Conservation (phyloP, 2,113 vertebrate genomes). For the Peromyscus californicus region DNA sequence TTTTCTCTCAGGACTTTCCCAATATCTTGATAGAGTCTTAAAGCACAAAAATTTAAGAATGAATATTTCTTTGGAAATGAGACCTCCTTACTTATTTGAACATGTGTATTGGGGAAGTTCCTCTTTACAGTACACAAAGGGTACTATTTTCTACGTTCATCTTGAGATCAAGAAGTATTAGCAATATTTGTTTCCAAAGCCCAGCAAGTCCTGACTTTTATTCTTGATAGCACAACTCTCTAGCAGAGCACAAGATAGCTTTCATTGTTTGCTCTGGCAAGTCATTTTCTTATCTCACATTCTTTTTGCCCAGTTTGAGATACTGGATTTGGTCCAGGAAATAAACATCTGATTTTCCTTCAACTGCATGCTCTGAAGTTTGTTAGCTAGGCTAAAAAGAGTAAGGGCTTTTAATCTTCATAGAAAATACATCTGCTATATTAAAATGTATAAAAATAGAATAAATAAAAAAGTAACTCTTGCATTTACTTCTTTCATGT, state of each 20-base stretch:
- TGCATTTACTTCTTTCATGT: conserved; percentile 59
- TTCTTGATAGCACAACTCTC: conserved; percentile 61
- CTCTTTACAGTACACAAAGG: neutral
- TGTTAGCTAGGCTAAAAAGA: conserved; percentile 51
- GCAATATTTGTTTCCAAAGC: conserved; percentile 68
- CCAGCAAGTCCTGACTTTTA: conserved; percentile 49
- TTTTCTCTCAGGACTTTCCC: conserved; percentile 19
- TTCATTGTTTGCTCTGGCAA: conserved; percentile 78
- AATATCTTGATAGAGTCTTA: conserved; percentile 27
- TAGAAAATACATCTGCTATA: neutral
- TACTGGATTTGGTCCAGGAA: conserved; percentile 72
- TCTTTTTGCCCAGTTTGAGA: conserved; percentile 76
- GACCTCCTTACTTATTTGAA: conserved; percentile 29
- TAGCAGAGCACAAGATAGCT: conserved; percentile 65
- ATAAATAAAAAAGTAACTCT: conserved; percentile 35
- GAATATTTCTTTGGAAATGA: conserved; percentile 48
- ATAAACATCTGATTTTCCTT: conserved; percentile 62
- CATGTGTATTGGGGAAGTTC: neutral
- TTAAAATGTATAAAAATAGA: conserved; percentile 33
- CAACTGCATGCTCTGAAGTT: conserved; percentile 52
- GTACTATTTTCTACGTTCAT: conserved; percentile 20
- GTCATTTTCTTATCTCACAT: conserved; percentile 75
- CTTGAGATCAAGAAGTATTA: conserved; percentile 36
- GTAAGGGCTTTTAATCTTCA: conserved; percentile 27
- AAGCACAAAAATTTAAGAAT: conserved; percentile 2